Evolutionary conservation across 2,888 invertebrate genomes (phyloP).

Genomic region (Suillia variegata): DNA sequence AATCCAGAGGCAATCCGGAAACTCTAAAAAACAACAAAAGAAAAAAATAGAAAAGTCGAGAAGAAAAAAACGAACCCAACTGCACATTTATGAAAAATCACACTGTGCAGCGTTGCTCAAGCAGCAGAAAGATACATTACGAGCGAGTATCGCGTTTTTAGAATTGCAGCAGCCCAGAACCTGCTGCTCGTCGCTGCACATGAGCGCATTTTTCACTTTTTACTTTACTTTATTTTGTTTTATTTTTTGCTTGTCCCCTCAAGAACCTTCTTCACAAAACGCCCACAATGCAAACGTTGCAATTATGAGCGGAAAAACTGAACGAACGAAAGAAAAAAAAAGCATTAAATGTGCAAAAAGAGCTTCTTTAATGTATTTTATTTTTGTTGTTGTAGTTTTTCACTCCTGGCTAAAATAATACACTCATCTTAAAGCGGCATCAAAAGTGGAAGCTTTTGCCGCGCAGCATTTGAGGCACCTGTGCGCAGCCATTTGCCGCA

Average conservation of each 20-base stretch:
- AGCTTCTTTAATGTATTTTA: not conserved
- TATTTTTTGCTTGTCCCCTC: no score
- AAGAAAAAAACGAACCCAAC: slow-evolving; percentile 8
- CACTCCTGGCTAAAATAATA: not conserved
- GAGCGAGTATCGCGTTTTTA: not conserved
- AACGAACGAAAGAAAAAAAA: no score
- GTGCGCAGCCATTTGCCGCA: not conserved
- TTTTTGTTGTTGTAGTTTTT: not conserved
- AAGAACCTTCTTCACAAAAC: not conserved
- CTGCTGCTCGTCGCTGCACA: not conserved
- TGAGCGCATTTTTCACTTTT: not conserved
- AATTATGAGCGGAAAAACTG: not conserved
- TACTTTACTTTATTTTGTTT: no score
- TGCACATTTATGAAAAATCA: not conserved
- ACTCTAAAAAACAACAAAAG: not conserved
- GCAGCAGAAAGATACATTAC: not conserved
- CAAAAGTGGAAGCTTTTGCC: not conserved
- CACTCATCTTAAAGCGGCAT: not conserved
- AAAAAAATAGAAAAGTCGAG: slow-evolving; percentile 4
- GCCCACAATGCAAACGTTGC: not conserved
- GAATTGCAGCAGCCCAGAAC: not conserved
- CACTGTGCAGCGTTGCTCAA: not conserved
- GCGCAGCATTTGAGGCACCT: not conserved
- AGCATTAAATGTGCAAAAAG: not conserved
- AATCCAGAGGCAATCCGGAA: slow-evolving; percentile 4